Evolutionary conservation across 1,140 invertebrate genomes (phyloP), one percentile per base, ranked within the genome.

Genomic region (Pseudomyrmex cubaensis): DNA sequence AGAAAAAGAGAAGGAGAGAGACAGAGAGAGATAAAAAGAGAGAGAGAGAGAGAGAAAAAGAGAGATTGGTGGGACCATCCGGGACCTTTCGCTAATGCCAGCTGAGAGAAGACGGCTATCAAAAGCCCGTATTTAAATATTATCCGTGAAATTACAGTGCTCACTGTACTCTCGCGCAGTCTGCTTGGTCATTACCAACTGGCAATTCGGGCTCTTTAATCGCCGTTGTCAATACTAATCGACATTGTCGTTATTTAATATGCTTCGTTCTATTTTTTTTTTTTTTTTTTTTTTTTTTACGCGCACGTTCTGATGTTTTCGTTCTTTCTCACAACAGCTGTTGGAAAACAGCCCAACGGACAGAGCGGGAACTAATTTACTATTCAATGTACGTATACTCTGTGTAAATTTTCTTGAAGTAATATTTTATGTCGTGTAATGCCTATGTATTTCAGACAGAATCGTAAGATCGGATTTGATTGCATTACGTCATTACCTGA

Each of bases 101-200:
- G 87, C 80, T 72, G 80, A 90, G 83, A 84, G 90, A 92, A 92
- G 90, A 91, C 91, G 90, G 88, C 89, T 92, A 93, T 93, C 93
- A 93, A 93, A 91, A 89, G 86, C 90, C 90, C 85, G 85, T 92
- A 94, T 94, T 94, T 94, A 94, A 94, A 94, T 94, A 93, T 93
- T 93, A 93, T 91, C 92, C 92, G 91, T 89, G 87, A 93, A 93
- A 94, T 94, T 93, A 93, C 89, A 92, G 92, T 93, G 84, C 88
- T 86, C 84, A 88, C 62, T 69, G 57, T 17, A 67, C 74, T 85
- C 62, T 85, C 62, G 82, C 85, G 35, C 76, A 61, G 78, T 72
- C 77, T 67, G 72, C 82, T 85, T 80, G 73, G 64, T 91, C 89
- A 90, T 92, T 92, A 90, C 78, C 74, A 83, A 76, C 85, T 90